Evolutionary conservation across 2,797 vertebrate genomes (phyloP), one percentile per base, ranked within the genome.

Genomic region (Etheostoma perlongum): DNA sequence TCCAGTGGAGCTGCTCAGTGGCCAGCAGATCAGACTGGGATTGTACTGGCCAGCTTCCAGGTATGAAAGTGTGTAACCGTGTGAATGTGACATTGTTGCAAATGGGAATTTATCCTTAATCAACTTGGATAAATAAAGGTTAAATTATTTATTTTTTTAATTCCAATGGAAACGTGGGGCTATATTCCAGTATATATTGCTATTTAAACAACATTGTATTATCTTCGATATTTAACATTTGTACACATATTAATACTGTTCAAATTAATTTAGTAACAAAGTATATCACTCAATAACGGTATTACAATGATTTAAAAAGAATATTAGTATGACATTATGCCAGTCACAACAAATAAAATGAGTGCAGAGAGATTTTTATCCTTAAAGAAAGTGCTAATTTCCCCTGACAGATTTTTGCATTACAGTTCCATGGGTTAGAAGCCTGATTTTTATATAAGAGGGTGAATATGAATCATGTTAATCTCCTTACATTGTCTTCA

Each of bases 401-500:
- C 4, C 15, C 52, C 11, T 19, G 30, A 9, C 6, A 14, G 27
- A 11, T 53, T 30, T 5, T 30, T 30, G 27, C 5, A 30, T 11
- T 30, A 60, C 52, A 36, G 27, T 44, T 44, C 48, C 51, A 36
- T 55, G 15, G 21, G 27, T 27, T 9, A 30, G 10, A 40, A 55
- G 27, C 7, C 13, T 59, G 3, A 62, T 42, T 63, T 12, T 44
- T 25, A 25, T 15, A 23, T 61, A 48, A 61, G 6, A 60, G 23
- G 18, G 6, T 42, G 1, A 47, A 51, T 66, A 59, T 51, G 40
- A 69, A 49, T 21, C 1, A 47, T 58, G 40, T 59, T 42, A 8
- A 67, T 73, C 67, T 62, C 19, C 66, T 69, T 47, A 47, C n/a
- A 63, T 74, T 65, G 42, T 68, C 18, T 53, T 21, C 9, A 7